Base-by-base conservation (phyloP, 2,113 vertebrate genomes). In the Phyllostomus discolor region DNA sequence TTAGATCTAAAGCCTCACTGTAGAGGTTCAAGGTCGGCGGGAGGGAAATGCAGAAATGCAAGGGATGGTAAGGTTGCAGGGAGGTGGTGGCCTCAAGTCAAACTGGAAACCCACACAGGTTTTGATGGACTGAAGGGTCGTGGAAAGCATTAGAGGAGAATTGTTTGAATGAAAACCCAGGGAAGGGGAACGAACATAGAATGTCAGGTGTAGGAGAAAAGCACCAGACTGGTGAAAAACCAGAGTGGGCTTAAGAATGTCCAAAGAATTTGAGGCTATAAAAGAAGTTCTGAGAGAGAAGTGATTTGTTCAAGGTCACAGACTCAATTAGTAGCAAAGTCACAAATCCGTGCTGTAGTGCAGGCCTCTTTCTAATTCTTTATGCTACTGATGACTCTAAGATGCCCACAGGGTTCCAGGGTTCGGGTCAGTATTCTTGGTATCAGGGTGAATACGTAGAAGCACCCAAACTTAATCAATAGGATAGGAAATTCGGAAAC, bases 171-270 rank as follows among this genome's bases (percentile, higher is more conserved):
- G 20, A 66, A 85, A 10, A 70, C 5, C 4, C 33, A 31, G 62
- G 62, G 5, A 38, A 38, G 2, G 17, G 0, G 0, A 4, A 67
- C 6, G 0, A 41, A 26, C 3, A 22, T 50, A 6, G 6, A 54
- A n/a, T 24, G 20, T 16, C 75, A 33, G 8, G 4, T 26, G 4
- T 28, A 52, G 4, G 43, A 41, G 9, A n/a, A 86, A 67, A 15
- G 9, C 5, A 43, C 26, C 50, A 78, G 5, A 7, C 2, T 38
- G 16, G 7, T 66, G 14, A 59, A 54, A n/a, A 46, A 35, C 1
- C 82, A 3, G 50, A 43, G 16, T 84, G 35, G 14, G 3, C 19
- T 26, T 78, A 85, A 81, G 31, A 64, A 90, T 11, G 35, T 28
- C 10, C 41, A 81, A 50, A 90, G 33, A 1, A 73, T 54, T 67